Evolutionary conservation across 92 coral and sea anemone species (phyloP), one percentile per base, ranked within the genome.

Genomic region (Actinostola sp.): DNA sequence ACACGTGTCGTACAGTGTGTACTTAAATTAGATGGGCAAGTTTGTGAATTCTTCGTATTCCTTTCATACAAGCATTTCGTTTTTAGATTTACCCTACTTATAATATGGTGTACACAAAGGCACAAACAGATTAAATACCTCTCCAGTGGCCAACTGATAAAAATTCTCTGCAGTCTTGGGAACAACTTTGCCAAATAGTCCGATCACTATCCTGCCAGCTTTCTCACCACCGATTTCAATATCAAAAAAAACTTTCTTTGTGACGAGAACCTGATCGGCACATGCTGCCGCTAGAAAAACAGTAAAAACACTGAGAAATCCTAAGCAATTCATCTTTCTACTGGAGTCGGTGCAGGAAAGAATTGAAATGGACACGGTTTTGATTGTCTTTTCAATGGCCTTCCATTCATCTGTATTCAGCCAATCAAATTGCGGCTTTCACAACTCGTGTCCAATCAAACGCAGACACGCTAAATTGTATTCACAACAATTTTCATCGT

Each of bases 81-180:
- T n/a, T n/a, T n/a, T n/a, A n/a, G n/a, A n/a, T n/a, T n/a, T n/a
- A n/a, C n/a, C n/a, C n/a, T n/a, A n/a, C n/a, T n/a, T n/a, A n/a
- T n/a, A n/a, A n/a, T n/a, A n/a, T n/a, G n/a, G n/a, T n/a, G n/a
- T n/a, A n/a, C n/a, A n/a, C n/a, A 63, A 63, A 35, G 32, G 28
- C 14, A 31, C 67, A 39, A 39, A 39, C 45, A 7, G 45, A 7
- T 39, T 39, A 39, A 39, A 27, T 72, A 84, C 98, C 98, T 93
- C 98, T 50, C 88, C 89, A 16, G 98, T 87, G 33, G 98, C 89
- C 24, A 93, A 51, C 32, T 79, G 48, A 26, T 61, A 82, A 78
- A 93, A 93, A 72, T 93, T 93, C 55, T 82, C 78, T 2, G 69
- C 88, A 33, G 98, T 93, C 61, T 90, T 93, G 0, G 98, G 98